Conservation (phyloP, 2,113 vertebrate genomes). For the Herpailurus yagouaroundi region DNA sequence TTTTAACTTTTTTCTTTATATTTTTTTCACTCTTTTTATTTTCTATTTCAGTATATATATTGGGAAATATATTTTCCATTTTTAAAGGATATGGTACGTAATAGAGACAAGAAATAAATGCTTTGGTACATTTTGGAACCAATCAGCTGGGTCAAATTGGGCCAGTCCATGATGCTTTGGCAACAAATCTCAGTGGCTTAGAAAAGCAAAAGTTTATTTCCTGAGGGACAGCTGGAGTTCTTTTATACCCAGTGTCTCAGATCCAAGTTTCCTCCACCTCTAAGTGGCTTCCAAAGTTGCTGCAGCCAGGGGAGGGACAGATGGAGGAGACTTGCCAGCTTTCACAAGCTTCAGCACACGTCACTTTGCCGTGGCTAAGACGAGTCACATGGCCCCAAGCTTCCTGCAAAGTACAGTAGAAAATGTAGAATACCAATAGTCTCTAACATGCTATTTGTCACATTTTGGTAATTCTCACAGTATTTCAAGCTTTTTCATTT, state of each 20-base stretch:
- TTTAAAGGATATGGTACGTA: neutral
- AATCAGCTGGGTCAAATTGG: neutral
- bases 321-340: neutral
- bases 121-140: neutral
- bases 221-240: neutral
- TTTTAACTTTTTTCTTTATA: neutral
- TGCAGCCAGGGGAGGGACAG: neutral
- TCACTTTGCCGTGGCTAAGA: neutral
- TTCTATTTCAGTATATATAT: neutral
- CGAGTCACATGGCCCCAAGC: neutral
- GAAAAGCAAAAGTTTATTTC: neutral
- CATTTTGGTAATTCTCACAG: no score
- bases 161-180: fast-evolving
- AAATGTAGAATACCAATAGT: neutral
- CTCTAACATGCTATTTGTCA: neutral
- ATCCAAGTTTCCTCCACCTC: neutral
- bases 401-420: neutral
- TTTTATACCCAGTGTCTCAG: neutral
- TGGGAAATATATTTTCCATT: neutral
- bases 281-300: neutral
- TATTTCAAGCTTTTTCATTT: neutral
- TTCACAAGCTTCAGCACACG: neutral
- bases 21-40: neutral
- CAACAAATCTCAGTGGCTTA: neutral
- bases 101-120: neutral